phyloP scores from a whole-genome alignment of 1,140 invertebrate species.

The Atta colombica region DNA sequence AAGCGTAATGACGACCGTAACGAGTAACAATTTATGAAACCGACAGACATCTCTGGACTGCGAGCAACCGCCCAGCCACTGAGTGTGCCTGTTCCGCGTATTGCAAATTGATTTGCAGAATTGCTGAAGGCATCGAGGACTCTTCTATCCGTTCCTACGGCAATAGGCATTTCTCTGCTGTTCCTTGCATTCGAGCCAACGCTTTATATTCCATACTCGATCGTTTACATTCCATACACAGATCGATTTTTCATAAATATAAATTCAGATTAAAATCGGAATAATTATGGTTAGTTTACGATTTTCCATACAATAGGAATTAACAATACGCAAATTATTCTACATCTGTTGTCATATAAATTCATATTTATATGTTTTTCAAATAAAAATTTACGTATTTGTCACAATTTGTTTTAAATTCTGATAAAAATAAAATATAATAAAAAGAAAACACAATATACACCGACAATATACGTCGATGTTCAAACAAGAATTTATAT shows the following conservation, averaged over 20 bases:
- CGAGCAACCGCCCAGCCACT: constrained; percentile 23
- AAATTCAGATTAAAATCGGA: not conserved
- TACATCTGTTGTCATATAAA: not conserved
- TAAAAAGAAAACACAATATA: not conserved
- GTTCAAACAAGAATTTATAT: not conserved
- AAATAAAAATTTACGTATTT: not conserved
- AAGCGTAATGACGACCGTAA: constrained; percentile 54
- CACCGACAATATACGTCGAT: not conserved
- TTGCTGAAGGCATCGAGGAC: constrained; percentile 45
- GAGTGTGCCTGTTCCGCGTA: constrained; percentile 24
- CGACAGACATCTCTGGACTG: constrained; percentile 34
- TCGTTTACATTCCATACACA: not conserved
- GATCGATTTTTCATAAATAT: constrained; percentile 7
- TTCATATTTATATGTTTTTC: not conserved
- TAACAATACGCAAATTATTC: not conserved
- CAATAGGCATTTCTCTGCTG: constrained; percentile 23
- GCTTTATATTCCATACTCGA: not conserved
- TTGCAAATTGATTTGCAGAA: constrained; percentile 64
- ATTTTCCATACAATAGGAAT: not conserved
- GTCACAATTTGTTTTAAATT: not conserved
- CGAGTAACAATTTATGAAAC: constrained; percentile 52
- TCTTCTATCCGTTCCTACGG: constrained; percentile 32
- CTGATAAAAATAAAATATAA: not conserved
- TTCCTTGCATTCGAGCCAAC: constrained; percentile 2
- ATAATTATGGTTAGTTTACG: not conserved